Percentiles rank a stretch among this genome's conserved stretches.
Evolutionary conservation across 2,113 vertebrate genomes (phyloP).

Genomic region (Xenopus borealis): DNA sequence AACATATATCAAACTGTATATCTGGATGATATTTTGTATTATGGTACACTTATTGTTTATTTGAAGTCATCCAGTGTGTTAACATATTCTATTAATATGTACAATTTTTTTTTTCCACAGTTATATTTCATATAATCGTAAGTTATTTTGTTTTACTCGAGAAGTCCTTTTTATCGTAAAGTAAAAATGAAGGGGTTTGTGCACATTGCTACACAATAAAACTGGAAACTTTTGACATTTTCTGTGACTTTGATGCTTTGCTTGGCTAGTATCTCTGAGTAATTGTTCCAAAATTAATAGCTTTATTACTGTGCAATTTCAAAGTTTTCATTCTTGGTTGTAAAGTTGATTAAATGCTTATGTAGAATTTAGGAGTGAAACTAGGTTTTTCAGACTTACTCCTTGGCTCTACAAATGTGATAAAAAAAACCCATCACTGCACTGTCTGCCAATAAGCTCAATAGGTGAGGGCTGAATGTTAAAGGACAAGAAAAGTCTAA

Average conservation of each 20-base stretch:
- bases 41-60: constrained; percentile 57
- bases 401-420: too few species aligned
- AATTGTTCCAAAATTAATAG: neutral
- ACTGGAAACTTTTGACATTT: constrained; percentile 58
- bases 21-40: constrained; percentile 56
- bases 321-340: neutral
- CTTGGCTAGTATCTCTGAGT: neutral
- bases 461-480: too few species aligned
- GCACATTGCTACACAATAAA: constrained; percentile 62
- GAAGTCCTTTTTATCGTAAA: constrained; percentile 66
- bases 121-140: constrained; percentile 71
- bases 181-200: constrained; percentile 62
- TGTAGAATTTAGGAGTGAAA: neutral
- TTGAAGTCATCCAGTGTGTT: constrained; percentile 57
- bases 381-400: too few species aligned
- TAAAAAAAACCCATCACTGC: too few species aligned
- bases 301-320: neutral
- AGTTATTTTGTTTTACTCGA: constrained; percentile 69
- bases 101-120: constrained; percentile 63
- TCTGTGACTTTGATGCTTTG: neutral
- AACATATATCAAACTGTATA: constrained; percentile 59
- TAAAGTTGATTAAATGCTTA: neutral
- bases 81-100: constrained; percentile 64
- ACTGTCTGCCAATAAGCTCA: too few species aligned
- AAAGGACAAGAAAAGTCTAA: too few species aligned